phyloP scores from a whole-genome alignment of 2,113 vertebrate genomes.

The Meriones unguiculatus region DNA sequence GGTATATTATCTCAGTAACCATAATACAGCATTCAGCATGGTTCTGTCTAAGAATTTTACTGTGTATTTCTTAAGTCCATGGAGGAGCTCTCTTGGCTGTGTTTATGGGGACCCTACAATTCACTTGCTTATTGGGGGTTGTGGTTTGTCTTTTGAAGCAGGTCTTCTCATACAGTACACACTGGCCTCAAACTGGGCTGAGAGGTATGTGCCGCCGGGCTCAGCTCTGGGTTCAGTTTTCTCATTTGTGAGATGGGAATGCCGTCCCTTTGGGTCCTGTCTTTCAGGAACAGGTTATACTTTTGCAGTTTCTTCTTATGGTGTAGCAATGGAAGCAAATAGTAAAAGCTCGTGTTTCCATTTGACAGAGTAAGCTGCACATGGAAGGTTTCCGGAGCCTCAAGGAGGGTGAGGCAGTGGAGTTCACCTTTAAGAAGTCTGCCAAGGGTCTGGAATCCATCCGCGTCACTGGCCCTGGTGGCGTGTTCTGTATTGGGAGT shows the following conservation, averaged over 20 bases:
- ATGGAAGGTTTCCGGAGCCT: conserved; percentile 99
- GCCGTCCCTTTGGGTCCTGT: neutral
- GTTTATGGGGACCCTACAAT: neutral
- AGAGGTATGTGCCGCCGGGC: neutral
- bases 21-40: neutral
- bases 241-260: neutral
- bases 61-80: neutral
- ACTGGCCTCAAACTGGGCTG: neutral
- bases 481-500: conserved; percentile 95
- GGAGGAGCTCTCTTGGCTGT: neutral
- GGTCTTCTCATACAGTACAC: no score
- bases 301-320: neutral
- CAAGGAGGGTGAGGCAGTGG: conserved; percentile 96
- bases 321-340: neutral
- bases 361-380: conserved; percentile 95
- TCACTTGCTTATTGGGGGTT: neutral
- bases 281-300: neutral
- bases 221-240: neutral
- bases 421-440: conserved; percentile 98
- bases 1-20: neutral
- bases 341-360: conserved; percentile 18
- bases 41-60: neutral
- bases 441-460: conserved; percentile 97
- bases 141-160: neutral
- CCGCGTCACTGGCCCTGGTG: conserved; percentile 94